Base-by-base conservation (phyloP, 2,113 vertebrate genomes). In the Proterorhinus semilunaris region DNA sequence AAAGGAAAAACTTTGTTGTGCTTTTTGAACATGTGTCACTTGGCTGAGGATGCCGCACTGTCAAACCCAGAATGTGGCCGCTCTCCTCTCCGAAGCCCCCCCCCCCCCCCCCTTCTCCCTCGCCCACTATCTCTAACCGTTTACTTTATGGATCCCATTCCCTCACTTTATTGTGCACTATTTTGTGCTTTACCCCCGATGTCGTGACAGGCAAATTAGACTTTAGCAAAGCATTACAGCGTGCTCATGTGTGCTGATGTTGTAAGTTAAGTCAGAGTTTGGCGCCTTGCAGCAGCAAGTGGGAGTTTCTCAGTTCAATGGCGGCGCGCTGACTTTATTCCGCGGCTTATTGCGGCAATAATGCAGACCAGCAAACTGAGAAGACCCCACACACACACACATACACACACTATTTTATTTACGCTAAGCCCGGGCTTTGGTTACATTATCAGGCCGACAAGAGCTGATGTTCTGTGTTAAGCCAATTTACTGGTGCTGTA, bases 21-120 rank as follows among this genome's bases (percentile, higher is more conserved):
- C 76, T 77, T 65, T 75, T 83, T 73, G 80, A 82, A 88, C 85
- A 76, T 87, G 79, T 91, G 90, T 89, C 90, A 88, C 75, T 88
- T 85, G 85, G 88, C 85, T 76, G 85, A 80, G 79, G 66, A 66
- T 66, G 59, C 71, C 78, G 79, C 11, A 44, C 69, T 59, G 5
- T 78, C 76, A 71, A 71, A 69, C 44, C 16, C 16, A 76, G 74
- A 74, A 84, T 74, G 74, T 84, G 68, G 76, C 75, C 61, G 42
- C 46, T 72, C 74, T 68, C 21, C 63, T 71, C 59, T 21, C 21
- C 21, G 21, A 21, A 21, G 21, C 21, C 10, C 76, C 51, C 48
- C 10, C 62, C 10, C 21, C 10, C 76, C 51, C 48, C 10, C 62
- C 10, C 47, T 15, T 65, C 54, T 64, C 27, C 27, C 45, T 63